Base-by-base conservation (phyloP, 2,113 vertebrate species). In the Tylochromis polylepis region DNA sequence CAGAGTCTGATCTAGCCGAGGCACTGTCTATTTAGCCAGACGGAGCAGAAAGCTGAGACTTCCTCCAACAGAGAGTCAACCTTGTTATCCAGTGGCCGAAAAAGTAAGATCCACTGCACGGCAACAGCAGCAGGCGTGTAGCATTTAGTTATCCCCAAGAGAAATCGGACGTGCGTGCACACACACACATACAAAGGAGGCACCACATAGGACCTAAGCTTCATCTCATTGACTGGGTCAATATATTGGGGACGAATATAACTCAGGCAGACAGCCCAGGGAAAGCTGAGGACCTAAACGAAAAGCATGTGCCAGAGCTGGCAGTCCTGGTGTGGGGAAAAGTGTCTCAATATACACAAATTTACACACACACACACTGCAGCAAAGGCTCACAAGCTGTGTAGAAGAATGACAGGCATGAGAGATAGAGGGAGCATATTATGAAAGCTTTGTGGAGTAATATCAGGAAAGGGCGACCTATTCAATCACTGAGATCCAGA, bases 401-500 rank as follows among this genome's bases (percentile, higher is more conserved):
- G 43, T 82, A 56, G 62, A 84, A 65, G 75, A 89, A 81, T 83
- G 88, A 92, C 6, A 16, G 56, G 22, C 83, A 59, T 43, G 62
- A 81, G 78, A 87, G 91, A 84, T 16, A 81, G 85, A 59, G 67
- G 62, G 78, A 78, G 65, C 83, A 77, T 92, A 90, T 89, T 82
- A 88, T 89, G 80, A 88, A 89, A 85, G 87, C 80, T 90, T 84
- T 90, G 88, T 85, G 65, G 79, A 87, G 85, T 86, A 78, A 93
- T 92, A 91, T 92, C 82, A 81, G 81, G 53, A 90, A 90, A 90
- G 36, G 79, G 34, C 55, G 78, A 43, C 82, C 85, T 85, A 83
- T 92, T 95, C 91, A 91, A 93, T 93, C 93, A 87, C 86, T 27
- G 11, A 65, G 79, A 92, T 91, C 89, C 88, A 93, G 88, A 89